These are phyloP conservation scores for Fissipunctia ypsillon DNA, from an alignment of 2,888 invertebrate genomes.

Conservation along the genomic window DNA sequence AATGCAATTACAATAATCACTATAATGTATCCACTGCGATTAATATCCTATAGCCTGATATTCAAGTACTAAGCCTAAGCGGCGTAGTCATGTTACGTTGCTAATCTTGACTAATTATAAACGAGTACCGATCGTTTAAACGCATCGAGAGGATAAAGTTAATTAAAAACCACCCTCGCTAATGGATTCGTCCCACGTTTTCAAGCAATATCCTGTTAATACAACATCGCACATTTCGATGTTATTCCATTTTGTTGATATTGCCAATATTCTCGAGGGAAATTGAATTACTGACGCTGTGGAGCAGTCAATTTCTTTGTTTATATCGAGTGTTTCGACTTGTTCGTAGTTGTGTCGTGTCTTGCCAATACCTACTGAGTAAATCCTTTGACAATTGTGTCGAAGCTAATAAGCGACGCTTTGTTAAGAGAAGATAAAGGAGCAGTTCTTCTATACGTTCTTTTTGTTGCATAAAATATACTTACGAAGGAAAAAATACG, in stretches of 20 bases:
- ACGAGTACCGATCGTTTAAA: constrained; percentile 56
- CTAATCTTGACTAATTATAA: constrained; percentile 58
- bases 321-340: constrained; percentile 58
- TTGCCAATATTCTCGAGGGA: constrained; percentile 78
- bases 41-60: constrained; percentile 18
- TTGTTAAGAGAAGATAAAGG: constrained; percentile 29
- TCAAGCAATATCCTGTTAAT: constrained; percentile 77
- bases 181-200: constrained; percentile 76
- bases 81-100: constrained; percentile 27
- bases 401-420: constrained; percentile 43
- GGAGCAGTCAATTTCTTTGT: constrained; percentile 66
- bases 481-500: constrained; percentile 16
- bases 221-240: constrained; percentile 74
- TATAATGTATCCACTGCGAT: constrained; percentile 29
- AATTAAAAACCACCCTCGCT: constrained; percentile 78
- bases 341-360: constrained; percentile 28
- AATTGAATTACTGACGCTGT: constrained; percentile 77
- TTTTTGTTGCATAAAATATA: constrained; percentile 22
- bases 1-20: constrained; percentile 52
- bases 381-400: constrained; percentile 42
- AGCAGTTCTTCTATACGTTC: constrained; percentile 4
- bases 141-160: constrained; percentile 69
- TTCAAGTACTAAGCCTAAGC: constrained; percentile 24
- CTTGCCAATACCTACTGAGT: constrained; percentile 31
- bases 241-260: constrained; percentile 77